These are phyloP conservation scores for Carcharodon carcharias DNA, from an alignment of 2,797 vertebrate genomes.

Conservation along the genomic window DNA sequence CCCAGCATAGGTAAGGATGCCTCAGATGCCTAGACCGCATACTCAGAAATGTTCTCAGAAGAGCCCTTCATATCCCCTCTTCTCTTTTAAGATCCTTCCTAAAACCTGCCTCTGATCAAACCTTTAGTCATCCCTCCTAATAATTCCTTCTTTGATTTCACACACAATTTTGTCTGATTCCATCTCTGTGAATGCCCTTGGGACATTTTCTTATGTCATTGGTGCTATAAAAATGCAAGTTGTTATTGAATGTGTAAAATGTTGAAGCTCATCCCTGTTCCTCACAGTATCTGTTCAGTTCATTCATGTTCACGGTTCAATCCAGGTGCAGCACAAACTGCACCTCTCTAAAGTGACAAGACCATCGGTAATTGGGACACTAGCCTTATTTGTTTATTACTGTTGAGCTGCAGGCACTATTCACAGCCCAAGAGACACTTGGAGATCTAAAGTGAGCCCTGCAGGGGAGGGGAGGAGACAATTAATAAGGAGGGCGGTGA, in stretches of 20 bases:
- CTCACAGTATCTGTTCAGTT: background rate
- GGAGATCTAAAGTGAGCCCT: background rate
- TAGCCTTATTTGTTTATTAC: background rate
- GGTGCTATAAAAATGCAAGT: background rate
- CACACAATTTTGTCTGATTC: background rate
- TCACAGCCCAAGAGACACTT: background rate
- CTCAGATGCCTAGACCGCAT: background rate
- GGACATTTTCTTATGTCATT: background rate
- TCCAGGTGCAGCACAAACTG: background rate
- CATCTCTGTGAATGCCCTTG: background rate
- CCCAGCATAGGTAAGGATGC: background rate
- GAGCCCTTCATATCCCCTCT: background rate
- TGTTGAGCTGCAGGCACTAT: background rate
- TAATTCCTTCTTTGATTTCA: background rate
- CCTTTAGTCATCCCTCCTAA: background rate
- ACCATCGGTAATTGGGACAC: background rate
- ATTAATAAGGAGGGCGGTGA: background rate
- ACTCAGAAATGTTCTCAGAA: background rate
- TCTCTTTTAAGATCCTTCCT: background rate
- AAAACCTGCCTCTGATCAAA: background rate
- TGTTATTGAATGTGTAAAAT: background rate
- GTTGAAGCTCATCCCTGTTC: background rate
- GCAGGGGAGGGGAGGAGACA: background rate
- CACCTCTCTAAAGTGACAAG: no score
- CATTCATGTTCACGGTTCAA: background rate